Conservation (phyloP, 2,113 vertebrate species). For the Oreamnos americanus region DNA sequence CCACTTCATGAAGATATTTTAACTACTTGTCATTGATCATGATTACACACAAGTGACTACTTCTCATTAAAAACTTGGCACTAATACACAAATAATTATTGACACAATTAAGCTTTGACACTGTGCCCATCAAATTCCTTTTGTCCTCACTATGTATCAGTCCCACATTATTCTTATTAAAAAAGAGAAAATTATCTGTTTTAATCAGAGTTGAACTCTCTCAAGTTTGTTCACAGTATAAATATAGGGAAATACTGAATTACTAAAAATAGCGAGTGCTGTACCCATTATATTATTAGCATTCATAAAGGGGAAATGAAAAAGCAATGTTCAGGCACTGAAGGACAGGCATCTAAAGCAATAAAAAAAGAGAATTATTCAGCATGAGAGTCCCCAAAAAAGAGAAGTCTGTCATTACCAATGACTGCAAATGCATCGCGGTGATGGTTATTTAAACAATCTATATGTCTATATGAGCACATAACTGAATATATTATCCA, state of each 20-base stretch:
- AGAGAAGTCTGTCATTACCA: conserved; percentile 53
- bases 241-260: conserved; percentile 66
- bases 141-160: conserved; percentile 44
- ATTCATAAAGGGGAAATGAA: conserved; percentile 64
- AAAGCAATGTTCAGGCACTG: conserved; percentile 50
- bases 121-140: conserved; percentile 63
- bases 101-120: conserved; percentile 74
- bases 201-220: conserved; percentile 65
- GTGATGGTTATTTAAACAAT: conserved; percentile 58
- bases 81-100: conserved; percentile 72
- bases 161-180: conserved; percentile 47
- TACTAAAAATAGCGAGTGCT: conserved; percentile 68
- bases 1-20: conserved; percentile 63
- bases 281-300: conserved; percentile 58
- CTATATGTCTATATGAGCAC: conserved; percentile 23
- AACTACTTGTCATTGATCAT: conserved; percentile 63
- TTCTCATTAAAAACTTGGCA: conserved; percentile 73
- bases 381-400: conserved; percentile 30
- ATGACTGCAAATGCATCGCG: conserved; percentile 42
- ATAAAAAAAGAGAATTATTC: conserved; percentile 59
- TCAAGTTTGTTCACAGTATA: conserved; percentile 66
- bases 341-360: conserved; percentile 65
- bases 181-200: conserved; percentile 65
- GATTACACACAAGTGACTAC: conserved; percentile 70
- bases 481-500: conserved; percentile 41